Conservation (phyloP, 2,888 invertebrate genomes). For the Hyposoter dolosus region DNA sequence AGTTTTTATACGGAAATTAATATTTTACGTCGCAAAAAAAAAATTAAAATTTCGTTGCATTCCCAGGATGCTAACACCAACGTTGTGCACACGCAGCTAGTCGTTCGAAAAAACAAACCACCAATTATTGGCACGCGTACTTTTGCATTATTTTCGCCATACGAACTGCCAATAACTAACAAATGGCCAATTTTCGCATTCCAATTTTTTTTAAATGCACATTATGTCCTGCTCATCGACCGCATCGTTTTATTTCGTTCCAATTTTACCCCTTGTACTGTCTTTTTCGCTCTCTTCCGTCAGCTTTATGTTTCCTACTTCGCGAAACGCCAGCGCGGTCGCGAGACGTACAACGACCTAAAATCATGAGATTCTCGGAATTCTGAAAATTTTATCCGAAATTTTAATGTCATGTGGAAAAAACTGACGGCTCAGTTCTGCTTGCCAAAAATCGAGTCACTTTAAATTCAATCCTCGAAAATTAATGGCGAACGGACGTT, state of each 20-base stretch:
- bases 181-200: conserved; percentile 10
- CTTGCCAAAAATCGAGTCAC: neutral
- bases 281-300: conserved; percentile 4
- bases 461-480: neutral
- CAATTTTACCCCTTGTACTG: conserved; percentile 6
- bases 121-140: conserved; percentile 18
- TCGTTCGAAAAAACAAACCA: neutral
- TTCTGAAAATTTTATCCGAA: neutral
- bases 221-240: conserved; percentile 8
- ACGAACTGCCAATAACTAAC: conserved; percentile 21
- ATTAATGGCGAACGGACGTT: neutral
- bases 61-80: too few species aligned
- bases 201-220: neutral
- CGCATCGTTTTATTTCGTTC: conserved; percentile 4
- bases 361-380: neutral
- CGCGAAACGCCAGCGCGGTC: conserved; percentile 7
- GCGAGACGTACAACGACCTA: neutral
- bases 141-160: conserved; percentile 8
- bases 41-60: too few species aligned
- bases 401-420: neutral
- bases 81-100: neutral
- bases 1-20: too few species aligned
- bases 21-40: too few species aligned
- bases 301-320: neutral
- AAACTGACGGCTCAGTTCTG: neutral